phyloP scores from a whole-genome alignment of 1,140 invertebrate genomes.

The Octopus bimaculoides region DNA sequence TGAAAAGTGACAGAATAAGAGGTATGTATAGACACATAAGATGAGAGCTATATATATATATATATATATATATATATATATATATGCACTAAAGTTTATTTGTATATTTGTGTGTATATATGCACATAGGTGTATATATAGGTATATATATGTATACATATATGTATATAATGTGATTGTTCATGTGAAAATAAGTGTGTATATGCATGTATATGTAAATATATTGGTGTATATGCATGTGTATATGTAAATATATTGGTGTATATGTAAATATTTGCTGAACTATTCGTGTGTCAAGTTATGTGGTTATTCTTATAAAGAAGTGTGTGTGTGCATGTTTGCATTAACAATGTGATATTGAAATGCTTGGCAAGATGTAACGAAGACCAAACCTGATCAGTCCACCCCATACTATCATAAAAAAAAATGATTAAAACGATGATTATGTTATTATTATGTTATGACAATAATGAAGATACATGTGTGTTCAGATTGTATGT shows the following conservation, averaged over 20 bases:
- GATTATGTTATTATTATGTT: too few relatives aligned
- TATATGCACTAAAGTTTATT: neutral
- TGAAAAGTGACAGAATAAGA: neutral
- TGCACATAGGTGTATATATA: too few relatives aligned
- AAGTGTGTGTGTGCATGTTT: neutral
- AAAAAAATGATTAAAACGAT: too few relatives aligned
- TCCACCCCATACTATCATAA: too few relatives aligned
- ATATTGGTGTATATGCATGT: neutral
- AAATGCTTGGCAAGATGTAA: too few relatives aligned
- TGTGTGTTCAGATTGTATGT: too few relatives aligned
- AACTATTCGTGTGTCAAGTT: neutral
- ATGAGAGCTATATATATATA: neutral
- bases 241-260: neutral
- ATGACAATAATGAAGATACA: too few relatives aligned
- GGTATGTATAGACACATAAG: neutral
- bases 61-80: neutral
- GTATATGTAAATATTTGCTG: neutral
- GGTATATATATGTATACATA: neutral
- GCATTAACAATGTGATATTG: neutral
- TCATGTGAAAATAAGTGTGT: neutral
- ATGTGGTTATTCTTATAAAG: neutral
- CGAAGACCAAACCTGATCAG: too few relatives aligned
- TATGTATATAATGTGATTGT: neutral
- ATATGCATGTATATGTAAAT: constrained; percentile 5
- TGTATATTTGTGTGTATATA: neutral